Evolutionary conservation across 37 sponge, comb jelly and placozoan genomes (phyloP), one percentile per base, ranked within the genome.

Genomic region (Hexactinellida sp.): DNA sequence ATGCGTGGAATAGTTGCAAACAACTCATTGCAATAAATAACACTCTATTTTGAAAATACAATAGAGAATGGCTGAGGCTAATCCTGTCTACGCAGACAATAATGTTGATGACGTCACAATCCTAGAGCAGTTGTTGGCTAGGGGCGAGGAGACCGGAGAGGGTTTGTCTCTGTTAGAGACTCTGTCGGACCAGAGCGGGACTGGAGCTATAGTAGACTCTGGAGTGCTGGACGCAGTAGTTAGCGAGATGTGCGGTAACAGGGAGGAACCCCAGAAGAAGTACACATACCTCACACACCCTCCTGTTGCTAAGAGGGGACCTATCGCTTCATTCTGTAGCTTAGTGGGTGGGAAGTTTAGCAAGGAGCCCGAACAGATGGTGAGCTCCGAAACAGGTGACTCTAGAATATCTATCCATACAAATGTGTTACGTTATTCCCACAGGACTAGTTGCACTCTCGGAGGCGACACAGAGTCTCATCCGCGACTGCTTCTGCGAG

Each of bases 291-390:
- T 63, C 25, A 63, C 76, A 7, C 3, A 10, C 52, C 83, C 51
- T 0, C 39, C 87, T 16, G 0, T 37, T 16, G 76, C 83, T n/a
- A 87, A 39, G 41, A 82, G 83, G 82, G 87, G 87, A 51, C 36
- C 82, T 34, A n/a, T 87, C 0, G 47, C 54, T 19, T 82, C 38
- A 19, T 32, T 87, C 39, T 37, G 51, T 37, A 76, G 54, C 47
- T 37, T 82, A 0, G 41, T 91, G 1, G 92, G 94, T 10, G 92
- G 92, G 23, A 87, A 39, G 34, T 94, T 94, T 37, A 35, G 34
- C 16, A 3, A 63, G 1, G 94, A 94, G 86, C 94, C 94, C 0
- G 90, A 94, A 37, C 84, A 94, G 37, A 90, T 94, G 90, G 7
- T 91, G 55, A 37, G 85, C 84, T 13, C n/a, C 24, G 24, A 36